phyloP scores from a whole-genome alignment of 2,888 invertebrate genomes.

The Stenurella melanura region DNA sequence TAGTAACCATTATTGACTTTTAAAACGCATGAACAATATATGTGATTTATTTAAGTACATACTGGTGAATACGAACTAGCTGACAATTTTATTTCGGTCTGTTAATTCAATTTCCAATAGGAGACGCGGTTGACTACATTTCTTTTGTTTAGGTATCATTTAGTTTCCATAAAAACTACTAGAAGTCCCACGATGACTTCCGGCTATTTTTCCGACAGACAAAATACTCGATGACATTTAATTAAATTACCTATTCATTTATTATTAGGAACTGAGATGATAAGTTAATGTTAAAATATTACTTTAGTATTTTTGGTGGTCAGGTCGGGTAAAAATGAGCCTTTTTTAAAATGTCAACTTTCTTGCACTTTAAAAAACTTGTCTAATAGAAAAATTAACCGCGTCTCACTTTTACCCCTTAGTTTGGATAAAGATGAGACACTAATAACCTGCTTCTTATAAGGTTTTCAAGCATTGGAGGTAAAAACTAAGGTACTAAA shows the following conservation, averaged over 20 bases:
- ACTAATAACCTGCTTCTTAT: too few relatives aligned
- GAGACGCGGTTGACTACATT: conserved; percentile 34
- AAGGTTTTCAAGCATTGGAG: too few relatives aligned
- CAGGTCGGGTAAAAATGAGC: too few relatives aligned
- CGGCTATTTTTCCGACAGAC: conserved; percentile 18
- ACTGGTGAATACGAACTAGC: not conserved
- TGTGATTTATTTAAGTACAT: conserved; percentile 7
- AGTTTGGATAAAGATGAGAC: too few relatives aligned
- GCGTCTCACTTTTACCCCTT: too few relatives aligned
- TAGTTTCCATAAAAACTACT: conserved; percentile 7
- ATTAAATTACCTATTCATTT: conserved; percentile 2
- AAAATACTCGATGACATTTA: conserved; percentile 2
- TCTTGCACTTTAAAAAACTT: too few relatives aligned
- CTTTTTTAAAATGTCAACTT: too few relatives aligned
- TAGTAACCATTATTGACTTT: too few relatives aligned
- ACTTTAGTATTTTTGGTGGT: not conserved
- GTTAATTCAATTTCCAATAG: conserved; percentile 40
- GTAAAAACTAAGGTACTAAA: too few relatives aligned
- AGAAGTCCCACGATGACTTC: conserved; percentile 26
- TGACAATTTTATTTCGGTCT: not conserved
- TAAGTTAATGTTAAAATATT: not conserved
- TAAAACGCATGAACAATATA: not conserved
- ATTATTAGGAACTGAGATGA: not conserved
- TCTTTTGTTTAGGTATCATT: not conserved
- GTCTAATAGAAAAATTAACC: too few relatives aligned